Evolutionary conservation across 2,888 invertebrate species (phyloP), one percentile per base, ranked within the genome.

Genomic region (Epinotia bilunana): DNA sequence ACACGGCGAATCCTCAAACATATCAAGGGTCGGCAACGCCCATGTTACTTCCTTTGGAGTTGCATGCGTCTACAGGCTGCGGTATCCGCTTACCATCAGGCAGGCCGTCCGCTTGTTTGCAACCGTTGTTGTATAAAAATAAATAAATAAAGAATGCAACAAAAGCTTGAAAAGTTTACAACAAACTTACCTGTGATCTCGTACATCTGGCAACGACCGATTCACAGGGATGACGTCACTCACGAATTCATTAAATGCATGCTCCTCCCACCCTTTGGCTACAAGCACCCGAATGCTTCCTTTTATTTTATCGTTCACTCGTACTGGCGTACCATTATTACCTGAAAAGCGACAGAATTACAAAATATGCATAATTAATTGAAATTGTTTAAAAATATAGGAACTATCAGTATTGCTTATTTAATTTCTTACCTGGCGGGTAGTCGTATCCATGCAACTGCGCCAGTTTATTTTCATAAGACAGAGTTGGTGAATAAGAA

Each of bases 191-290:
- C 98, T 98, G 79, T 96, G 95, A 90, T 99, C 98, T 77, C 99
- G 95, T 0, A 97, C 96, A 92, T 99, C 98, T 0, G 98, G 98
- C 79, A 99, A 94, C 43, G 95, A 95, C 76, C 99, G 95, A 87
- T 98, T 98, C 16, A 99, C 95, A 23, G 99, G 98, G 84, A 99
- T 99, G 91, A 99, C 95, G 92, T 99, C 99, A 86, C 99, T 99
- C 79, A 96, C 98, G 88, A 99, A 99, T 90, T 99, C 98, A 95
- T 99, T 99, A 93, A 99, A 99, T 20, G 99, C 99, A 87, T 99
- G 98, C 80, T 98, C 97, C 86, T 96, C 93, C 98, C 99, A 99
- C n/a, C 99, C 99, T 81, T 97, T 96, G 82, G 97, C 97, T 72
- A 98, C 97, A 80, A 97, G 94, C 95, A 96, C 87, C 96, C 96